Conservation (phyloP, 2,113 vertebrate species). For the Trematocara variabile region DNA sequence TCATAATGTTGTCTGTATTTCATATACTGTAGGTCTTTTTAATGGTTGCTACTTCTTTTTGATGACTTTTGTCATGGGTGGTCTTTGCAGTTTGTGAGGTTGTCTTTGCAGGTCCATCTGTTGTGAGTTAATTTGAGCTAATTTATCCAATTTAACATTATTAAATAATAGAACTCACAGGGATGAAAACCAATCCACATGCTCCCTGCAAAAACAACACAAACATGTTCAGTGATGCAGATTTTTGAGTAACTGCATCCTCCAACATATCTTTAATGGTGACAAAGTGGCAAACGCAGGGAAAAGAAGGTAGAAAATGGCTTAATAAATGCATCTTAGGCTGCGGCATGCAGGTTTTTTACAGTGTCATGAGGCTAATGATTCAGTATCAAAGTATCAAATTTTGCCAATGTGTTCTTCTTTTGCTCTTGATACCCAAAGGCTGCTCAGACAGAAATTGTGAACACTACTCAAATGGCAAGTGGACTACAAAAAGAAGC, state of each 20-base stretch:
- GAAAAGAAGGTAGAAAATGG: background rate
- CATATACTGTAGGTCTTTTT: background rate
- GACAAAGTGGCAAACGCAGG: background rate
- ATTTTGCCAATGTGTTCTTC: background rate
- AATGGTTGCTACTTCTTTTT: conserved; percentile 20
- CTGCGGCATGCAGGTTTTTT: background rate
- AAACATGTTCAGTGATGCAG: background rate
- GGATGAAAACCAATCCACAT: background rate
- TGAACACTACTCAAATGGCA: background rate
- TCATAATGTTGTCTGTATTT: background rate
- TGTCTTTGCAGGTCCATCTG: background rate
- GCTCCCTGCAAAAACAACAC: background rate
- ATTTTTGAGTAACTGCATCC: background rate
- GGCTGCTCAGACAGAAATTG: background rate
- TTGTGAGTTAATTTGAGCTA: background rate
- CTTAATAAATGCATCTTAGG: background rate
- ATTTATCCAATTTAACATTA: background rate
- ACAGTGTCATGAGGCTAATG: background rate
- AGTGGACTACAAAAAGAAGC: background rate
- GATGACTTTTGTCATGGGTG: conserved; percentile 22
- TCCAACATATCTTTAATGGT: background rate
- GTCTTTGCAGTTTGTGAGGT: background rate
- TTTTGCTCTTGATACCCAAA: background rate
- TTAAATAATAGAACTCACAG: background rate
- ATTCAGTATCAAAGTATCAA: background rate